phyloP scores from a whole-genome alignment of 2,113 vertebrate genomes.

The Apodemus sylvaticus region DNA sequence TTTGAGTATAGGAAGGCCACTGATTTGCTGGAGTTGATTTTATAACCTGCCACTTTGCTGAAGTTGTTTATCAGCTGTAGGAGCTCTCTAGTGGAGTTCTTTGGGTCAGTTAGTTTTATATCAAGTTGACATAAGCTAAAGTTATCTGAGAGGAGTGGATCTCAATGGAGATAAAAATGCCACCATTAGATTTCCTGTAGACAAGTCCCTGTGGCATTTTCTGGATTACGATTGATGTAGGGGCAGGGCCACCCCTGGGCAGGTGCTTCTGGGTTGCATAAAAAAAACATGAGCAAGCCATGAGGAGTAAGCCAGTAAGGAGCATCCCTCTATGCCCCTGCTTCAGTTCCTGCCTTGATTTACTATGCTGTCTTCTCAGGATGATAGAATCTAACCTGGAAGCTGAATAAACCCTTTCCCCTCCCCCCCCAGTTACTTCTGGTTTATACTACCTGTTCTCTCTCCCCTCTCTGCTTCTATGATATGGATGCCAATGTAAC shows the following conservation, averaged over 20 bases:
- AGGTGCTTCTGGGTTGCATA: background rate
- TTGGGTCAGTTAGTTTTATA: too few species aligned
- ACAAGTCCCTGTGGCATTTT: background rate
- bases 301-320: background rate
- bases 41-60: too few species aligned
- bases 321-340: background rate
- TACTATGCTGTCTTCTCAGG: background rate
- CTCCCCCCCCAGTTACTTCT: background rate
- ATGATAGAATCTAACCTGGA: background rate
- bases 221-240: background rate
- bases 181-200: background rate
- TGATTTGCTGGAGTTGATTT: too few species aligned
- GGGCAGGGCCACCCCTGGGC: background rate
- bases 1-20: too few species aligned
- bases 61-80: too few species aligned
- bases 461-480: background rate
- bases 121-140: background rate
- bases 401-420: background rate
- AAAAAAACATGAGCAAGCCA: background rate
- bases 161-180: background rate
- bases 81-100: too few species aligned
- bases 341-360: background rate
- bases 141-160: background rate
- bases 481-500: background rate
- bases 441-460: background rate